These are phyloP conservation scores for Cathartes aura DNA, from an alignment of 2,113 vertebrate species.

Conservation along the genomic window DNA sequence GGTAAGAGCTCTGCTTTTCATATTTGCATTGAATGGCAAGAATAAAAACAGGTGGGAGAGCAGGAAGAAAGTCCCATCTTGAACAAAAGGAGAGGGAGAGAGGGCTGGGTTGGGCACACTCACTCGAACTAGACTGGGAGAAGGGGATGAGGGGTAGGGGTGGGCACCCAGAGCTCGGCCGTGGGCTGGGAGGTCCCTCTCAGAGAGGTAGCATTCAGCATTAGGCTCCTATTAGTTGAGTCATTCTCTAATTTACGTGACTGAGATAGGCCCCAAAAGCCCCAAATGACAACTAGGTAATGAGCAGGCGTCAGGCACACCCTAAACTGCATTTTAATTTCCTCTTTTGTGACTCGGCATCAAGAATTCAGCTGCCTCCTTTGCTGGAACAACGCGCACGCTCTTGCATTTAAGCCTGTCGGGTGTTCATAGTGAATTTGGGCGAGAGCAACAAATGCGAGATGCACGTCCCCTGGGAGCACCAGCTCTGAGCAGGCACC, in stretches of 20 bases:
- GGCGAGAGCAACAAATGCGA: rapidly evolving
- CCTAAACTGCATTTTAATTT: neutral
- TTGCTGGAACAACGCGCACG: rapidly evolving
- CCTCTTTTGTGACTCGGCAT: neutral
- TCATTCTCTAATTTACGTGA: neutral
- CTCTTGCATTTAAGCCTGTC: neutral
- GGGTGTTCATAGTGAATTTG: neutral
- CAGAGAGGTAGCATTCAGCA: neutral
- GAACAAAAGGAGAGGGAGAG: neutral
- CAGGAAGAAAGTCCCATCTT: neutral
- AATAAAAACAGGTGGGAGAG: neutral
- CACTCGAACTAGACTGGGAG: neutral
- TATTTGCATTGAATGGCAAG: neutral
- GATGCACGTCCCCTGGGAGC: neutral
- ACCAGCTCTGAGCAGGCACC: neutral
- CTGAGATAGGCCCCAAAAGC: neutral
- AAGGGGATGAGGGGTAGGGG: neutral
- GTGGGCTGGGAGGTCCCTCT: neutral
- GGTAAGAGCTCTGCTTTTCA: neutral
- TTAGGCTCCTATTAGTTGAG: neutral
- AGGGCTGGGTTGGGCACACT: neutral
- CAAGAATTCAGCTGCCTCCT: neutral
- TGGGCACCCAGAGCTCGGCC: neutral
- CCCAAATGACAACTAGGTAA: neutral
- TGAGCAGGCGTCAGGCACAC: neutral